Conservation (phyloP, 2,888 invertebrate species). For the Sisyra terminalis region DNA sequence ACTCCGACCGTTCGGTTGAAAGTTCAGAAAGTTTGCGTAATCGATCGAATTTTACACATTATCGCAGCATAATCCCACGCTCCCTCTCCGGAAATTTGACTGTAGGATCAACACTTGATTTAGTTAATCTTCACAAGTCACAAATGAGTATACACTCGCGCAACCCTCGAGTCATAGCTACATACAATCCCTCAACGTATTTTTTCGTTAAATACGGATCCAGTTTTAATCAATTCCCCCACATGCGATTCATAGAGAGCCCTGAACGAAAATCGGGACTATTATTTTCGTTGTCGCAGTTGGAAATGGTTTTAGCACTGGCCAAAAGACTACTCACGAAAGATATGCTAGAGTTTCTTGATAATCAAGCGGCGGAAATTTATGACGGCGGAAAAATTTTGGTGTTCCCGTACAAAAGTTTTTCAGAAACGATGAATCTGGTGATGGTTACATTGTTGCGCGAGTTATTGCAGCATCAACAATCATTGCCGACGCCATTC, state of each 20-base stretch:
- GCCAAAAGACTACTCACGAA: constrained; percentile 77
- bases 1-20: too few species aligned
- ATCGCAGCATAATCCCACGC: constrained; percentile 78
- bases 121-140: constrained; percentile 21
- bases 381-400: constrained; percentile 50
- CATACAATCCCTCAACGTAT: constrained; percentile 66
- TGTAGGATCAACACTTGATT: constrained; percentile 35
- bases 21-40: too few species aligned
- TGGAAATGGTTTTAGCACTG: constrained; percentile 61
- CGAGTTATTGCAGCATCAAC: constrained; percentile 80
- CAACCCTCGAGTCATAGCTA: constrained; percentile 40
- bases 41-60: constrained; percentile 55
- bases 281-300: constrained; percentile 58
- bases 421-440: constrained; percentile 86
- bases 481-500: constrained; percentile 75
- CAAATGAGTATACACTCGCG: constrained; percentile 17
- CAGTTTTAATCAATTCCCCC: constrained; percentile 79
- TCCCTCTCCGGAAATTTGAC: constrained; percentile 65
- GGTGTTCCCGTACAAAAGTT: constrained; percentile 81
- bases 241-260: constrained; percentile 60
- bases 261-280: constrained; percentile 47
- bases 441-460: constrained; percentile 83
- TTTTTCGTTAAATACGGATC: constrained; percentile 88
- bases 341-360: constrained; percentile 62
- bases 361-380: constrained; percentile 70